Evolutionary conservation across 2,113 vertebrate species (phyloP).

Genomic region (Cyanocitta stelleri): DNA sequence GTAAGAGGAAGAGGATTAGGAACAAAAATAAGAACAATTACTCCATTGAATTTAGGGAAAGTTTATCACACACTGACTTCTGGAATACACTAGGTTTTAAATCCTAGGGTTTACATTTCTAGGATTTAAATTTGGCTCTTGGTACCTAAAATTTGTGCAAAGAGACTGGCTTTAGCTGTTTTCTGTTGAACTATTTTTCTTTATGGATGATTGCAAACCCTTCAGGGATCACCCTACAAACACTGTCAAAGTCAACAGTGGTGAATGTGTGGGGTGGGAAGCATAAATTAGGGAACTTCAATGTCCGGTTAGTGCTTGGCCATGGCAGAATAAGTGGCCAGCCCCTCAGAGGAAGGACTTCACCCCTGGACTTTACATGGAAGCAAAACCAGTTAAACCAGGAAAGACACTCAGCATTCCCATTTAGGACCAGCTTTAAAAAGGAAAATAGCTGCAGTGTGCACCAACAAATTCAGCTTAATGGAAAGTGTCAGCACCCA

Average conservation of each 20-base stretch:
- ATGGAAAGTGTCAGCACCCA: conserved; percentile 6
- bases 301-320: background rate
- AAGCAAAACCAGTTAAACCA: background rate
- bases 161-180: background rate
- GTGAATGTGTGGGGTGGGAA: background rate
- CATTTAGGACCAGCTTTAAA: conserved; percentile 29
- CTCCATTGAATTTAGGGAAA: background rate
- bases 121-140: background rate
- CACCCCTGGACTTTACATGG: background rate
- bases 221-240: background rate
- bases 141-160: background rate
- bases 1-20: background rate
- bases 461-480: background rate
- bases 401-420: background rate
- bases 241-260: background rate
- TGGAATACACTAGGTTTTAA: background rate
- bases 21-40: background rate
- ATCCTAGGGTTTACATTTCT: background rate
- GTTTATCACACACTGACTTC: background rate
- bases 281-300: background rate
- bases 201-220: background rate
- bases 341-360: background rate
- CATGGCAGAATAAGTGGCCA: background rate
- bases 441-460: conserved; percentile 19
- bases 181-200: background rate